Evolutionary conservation across 2,113 vertebrate genomes (phyloP), one percentile per base, ranked within the genome.

Genomic region (Anoura caudifer): DNA sequence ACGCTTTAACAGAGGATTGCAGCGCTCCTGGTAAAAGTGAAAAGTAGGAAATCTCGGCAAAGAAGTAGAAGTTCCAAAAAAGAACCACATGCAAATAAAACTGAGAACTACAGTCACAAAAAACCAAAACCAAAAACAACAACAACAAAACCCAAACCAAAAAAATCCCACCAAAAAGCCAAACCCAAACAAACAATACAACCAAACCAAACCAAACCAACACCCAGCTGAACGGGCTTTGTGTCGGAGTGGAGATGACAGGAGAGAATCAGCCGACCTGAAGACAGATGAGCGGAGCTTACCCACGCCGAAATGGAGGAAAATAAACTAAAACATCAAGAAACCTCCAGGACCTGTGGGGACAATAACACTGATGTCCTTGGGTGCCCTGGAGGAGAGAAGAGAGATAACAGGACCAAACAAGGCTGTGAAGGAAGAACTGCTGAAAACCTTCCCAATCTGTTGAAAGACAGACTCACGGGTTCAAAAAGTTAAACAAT

Each of bases 291-390:
- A 3, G 5, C 2, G 31, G 24, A 63, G 65, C 47, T 47, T 26
- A 20, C 36, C 22, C 36, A 54, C 33, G 12, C 26, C 4, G 17
- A 33, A 50, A 59, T 16, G 13, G 14, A 50, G 20, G 50, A 52
- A 77, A 61, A 38, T 8, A 43, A 56, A 11, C 26, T 3, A 12
- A n/a, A 43, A 31, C 8, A 16, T 11, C 3, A 17, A 33, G 54
- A 83, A 4, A 56, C 17, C 15, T 41, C 38, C 22, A 24, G 54
- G 14, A 24, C 19, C 45, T 63, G 4, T 9, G 36, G 38, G 56
- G 15, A 16, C 5, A 28, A 3, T 47, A 9, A 11, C 5, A 2
- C 47, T n/a, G 12, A 4, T 36, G 3, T 28, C 14, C 0, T 2
- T 45, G 67, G 28, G 13, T 12, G 47, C 54, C 26, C 20, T 31